A percentile compares a stretch with the other conserved stretches of the same genome.
These are phyloP conservation scores for Eudyptes chrysolophus DNA, from an alignment of 2,113 vertebrate species.

Conservation along the genomic window DNA sequence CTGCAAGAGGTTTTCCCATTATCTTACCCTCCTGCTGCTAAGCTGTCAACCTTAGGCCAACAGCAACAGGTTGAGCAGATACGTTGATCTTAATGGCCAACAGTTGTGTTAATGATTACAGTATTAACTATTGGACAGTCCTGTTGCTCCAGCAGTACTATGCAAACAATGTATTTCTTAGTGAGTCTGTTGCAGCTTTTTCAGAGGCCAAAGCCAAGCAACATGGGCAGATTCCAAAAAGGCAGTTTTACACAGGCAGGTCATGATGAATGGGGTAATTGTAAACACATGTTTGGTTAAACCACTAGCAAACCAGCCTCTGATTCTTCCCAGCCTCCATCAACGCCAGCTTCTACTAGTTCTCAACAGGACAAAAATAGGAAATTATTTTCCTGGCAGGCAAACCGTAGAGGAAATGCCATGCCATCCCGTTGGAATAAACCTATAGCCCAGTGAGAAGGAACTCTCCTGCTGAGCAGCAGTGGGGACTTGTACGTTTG, in stretches of 20 bases:
- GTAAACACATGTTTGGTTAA: slow-evolving; percentile 64
- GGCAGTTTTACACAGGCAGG: slow-evolving; percentile 27
- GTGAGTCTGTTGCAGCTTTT: neutral
- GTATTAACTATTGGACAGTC: neutral
- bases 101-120: slow-evolving; percentile 1
- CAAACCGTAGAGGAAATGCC: slow-evolving; percentile 34
- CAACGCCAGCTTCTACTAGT: slow-evolving; percentile 35
- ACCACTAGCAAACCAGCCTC: slow-evolving; percentile 39
- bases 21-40: slow-evolving; percentile 31
- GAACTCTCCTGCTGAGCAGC: neutral
- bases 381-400: slow-evolving; percentile 41
- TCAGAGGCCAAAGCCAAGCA: neutral
- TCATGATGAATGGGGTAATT: slow-evolving; percentile 57
- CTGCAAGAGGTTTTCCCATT: slow-evolving; percentile 1
- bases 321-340: slow-evolving; percentile 35
- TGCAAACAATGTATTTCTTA: neutral
- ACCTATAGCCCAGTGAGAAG: neutral
- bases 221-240: slow-evolving; percentile 19
- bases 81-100: neutral
- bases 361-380: slow-evolving; percentile 49
- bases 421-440: slow-evolving; percentile 13
- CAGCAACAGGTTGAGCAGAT: neutral
- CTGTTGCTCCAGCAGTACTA: neutral
- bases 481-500: neutral
- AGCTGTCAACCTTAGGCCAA: neutral